phyloP scores from a whole-genome alignment of 2,113 vertebrate species.

The Corythornis madagascariensis region DNA sequence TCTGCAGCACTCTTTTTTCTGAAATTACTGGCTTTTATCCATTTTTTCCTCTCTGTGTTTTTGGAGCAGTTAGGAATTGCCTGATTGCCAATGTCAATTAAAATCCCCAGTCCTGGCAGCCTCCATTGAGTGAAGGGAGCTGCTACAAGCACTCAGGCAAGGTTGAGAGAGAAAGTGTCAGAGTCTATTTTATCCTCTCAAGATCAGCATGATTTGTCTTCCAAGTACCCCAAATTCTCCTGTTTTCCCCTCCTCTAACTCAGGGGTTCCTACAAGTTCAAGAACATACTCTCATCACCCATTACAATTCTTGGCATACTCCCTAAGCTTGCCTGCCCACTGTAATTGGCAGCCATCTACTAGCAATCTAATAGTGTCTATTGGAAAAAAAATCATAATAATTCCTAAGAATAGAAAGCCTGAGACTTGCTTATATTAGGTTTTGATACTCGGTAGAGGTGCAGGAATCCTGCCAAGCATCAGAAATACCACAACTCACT shows the following conservation, averaged over 20 bases:
- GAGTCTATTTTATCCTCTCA: not conserved
- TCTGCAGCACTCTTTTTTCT: not conserved
- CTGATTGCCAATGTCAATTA: not conserved
- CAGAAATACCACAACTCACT: not conserved
- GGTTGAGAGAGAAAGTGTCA: not conserved
- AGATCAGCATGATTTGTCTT: not conserved
- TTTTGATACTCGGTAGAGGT: not conserved
- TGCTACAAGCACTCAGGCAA: not conserved
- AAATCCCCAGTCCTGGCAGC: not conserved
- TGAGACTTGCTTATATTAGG: not conserved
- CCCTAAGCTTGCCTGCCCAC: not conserved
- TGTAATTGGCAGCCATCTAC: not conserved
- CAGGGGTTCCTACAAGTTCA: not conserved
- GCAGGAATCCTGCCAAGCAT: not conserved
- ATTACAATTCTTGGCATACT: not conserved
- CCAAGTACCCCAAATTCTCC: not conserved
- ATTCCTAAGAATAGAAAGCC: not conserved
- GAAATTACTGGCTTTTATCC: not conserved
- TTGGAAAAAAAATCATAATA: not conserved
- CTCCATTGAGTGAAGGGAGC: not conserved
- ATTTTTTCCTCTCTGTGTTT: not conserved
- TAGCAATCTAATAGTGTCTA: not conserved
- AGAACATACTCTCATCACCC: not conserved
- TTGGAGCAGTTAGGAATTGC: not conserved
- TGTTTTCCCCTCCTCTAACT: not conserved